Base-by-base conservation (phyloP, 2,797 vertebrate genomes). In the Syngnathus acus region DNA sequence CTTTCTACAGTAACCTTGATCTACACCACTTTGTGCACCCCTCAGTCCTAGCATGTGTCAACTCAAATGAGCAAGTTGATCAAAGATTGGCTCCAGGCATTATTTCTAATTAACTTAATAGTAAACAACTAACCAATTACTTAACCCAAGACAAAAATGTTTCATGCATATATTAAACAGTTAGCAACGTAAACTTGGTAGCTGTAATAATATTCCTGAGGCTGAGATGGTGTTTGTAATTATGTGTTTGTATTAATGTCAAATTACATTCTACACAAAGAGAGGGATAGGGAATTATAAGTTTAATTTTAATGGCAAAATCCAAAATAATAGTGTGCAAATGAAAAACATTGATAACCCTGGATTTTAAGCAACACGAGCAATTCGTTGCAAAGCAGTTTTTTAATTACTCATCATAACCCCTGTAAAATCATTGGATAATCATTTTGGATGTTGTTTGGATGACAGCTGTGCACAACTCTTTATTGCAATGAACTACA, bases 1-100 rank as follows among this genome's bases (percentile, higher is more conserved):
- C 14, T 37, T 6, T 58, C 53, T 13, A 23, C 32, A 58, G 55
- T 13, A 58, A 58, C 16, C 38, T 58, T 58, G 23, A 9, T 32
- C 8, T 13, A 38, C 26, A 17, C 47, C 17, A 17, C 16, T 11
- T 23, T 53, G 9, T 57, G 26, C 21, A 72, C 77, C 55, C 72
- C 90, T 74, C 87, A 90, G 91, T 92, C 91, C 89, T 89, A 92
- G 58, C 32, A 85, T 1, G 70, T 4, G 67, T 5, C 1, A 37
- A 1, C 14, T 57, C 32, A 37, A 58, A 58, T 51, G 8, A 51
- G 32, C 32, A 32, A 32, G 32, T 32, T 32, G 32, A 32, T 32
- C 32, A 32, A 32, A 32, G 32, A 32, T 32, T 32, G 32, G 32
- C 32, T 32, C 32, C 32, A 32, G 32, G 8, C 19, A 54, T 7